Evolutionary conservation across 2,888 invertebrate species (phyloP).

Genomic region (Pinctada fucata): DNA sequence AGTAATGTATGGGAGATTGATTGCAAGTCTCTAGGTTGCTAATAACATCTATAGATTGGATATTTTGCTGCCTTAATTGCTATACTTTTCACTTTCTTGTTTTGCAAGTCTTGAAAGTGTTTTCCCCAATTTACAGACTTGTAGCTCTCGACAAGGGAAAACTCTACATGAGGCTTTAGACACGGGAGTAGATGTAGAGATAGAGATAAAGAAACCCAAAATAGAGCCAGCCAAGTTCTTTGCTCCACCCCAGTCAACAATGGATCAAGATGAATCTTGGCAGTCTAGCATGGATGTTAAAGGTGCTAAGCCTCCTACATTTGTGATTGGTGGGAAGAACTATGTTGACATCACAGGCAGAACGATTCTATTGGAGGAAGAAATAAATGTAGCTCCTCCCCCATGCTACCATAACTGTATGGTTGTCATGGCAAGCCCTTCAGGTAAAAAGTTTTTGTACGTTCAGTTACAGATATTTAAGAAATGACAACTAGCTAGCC

Average conservation of each 20-base stretch:
- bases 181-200: slow-evolving; percentile 10
- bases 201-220: neutral
- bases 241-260: neutral
- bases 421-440: slow-evolving; percentile 30
- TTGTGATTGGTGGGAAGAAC: neutral
- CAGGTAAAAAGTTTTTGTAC: slow-evolving; percentile 10
- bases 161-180: neutral
- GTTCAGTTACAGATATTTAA: neutral
- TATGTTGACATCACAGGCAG: neutral
- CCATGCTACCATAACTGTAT: slow-evolving; percentile 25
- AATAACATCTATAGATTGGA: too few relatives aligned
- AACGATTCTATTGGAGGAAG: slow-evolving; percentile 14
- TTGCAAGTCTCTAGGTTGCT: too few relatives aligned
- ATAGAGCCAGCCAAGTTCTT: neutral
- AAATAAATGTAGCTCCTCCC: slow-evolving; percentile 14
- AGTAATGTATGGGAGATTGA: too few relatives aligned
- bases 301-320: neutral
- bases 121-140: neutral
- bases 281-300: slow-evolving; percentile 4
- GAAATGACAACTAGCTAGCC: too few relatives aligned
- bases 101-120: too few relatives aligned
- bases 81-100: too few relatives aligned
- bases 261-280: neutral
- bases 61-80: too few relatives aligned
- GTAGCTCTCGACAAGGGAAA: slow-evolving; percentile 15